These are phyloP conservation scores for Liasis olivaceus DNA, from an alignment of 2,797 vertebrate genomes.

Conservation along the genomic window DNA sequence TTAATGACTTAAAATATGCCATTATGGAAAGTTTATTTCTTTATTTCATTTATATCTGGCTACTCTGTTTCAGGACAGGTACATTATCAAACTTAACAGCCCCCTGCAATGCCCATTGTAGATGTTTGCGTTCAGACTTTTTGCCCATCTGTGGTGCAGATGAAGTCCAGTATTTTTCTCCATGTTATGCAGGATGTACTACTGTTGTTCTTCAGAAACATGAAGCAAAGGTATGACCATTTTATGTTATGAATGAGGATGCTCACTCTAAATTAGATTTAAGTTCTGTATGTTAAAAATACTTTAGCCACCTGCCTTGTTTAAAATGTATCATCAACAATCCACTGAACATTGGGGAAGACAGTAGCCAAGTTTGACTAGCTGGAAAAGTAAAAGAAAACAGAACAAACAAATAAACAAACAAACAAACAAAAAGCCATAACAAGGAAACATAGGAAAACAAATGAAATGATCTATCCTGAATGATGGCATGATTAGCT, in stretches of 20 bases:
- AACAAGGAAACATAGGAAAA: not conserved
- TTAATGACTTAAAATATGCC: not conserved
- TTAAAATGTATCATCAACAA: not conserved
- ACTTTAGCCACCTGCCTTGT: not conserved
- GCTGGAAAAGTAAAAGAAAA: not conserved
- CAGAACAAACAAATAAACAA: not conserved
- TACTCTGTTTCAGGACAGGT: conserved; percentile 69
- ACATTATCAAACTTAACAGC: conserved; percentile 65
- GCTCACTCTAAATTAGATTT: not conserved
- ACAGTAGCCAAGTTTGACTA: not conserved
- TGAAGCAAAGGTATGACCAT: conserved; percentile 65
- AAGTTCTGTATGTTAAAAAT: not conserved
- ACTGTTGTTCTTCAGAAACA: not conserved
- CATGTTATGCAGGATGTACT: conserved; percentile 79
- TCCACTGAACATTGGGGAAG: not conserved
- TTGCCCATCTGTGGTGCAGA: conserved; percentile 78
- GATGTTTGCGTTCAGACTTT: conserved; percentile 71
- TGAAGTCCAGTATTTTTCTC: conserved; percentile 79
- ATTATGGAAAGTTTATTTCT: not conserved
- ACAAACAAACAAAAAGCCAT: not conserved
- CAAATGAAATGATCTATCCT: not conserved
- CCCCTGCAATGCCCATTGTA: conserved; percentile 75
- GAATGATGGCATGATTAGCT: not conserved
- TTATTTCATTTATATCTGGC: conserved; percentile 4
- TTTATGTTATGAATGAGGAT: not conserved